Evolutionary conservation across 2,888 invertebrate species (phyloP), one percentile per base, ranked within the genome.

Genomic region (Cylloceria caligata): DNA sequence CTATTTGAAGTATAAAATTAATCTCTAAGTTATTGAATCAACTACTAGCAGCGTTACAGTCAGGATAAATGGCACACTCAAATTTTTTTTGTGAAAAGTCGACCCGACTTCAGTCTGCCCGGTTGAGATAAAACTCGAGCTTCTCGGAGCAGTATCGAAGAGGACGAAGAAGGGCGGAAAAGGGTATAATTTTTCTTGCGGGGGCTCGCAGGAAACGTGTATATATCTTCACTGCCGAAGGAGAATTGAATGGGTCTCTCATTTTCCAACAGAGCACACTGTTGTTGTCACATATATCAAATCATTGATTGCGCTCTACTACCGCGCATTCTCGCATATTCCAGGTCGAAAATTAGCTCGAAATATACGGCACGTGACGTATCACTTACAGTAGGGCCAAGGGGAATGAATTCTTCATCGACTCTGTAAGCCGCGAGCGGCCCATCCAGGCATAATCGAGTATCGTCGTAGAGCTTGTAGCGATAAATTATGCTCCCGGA

Each of bases 301-400:
- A 52, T 52, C 52, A 52, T 52, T 13, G 52, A 52, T 52, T 52
- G 52, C 52, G 52, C 52, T 45, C 45, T n/a, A 45, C 45, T n/a
- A 1, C 42, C 42, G 11, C 52, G 52, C 49, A 21, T 49, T 49
- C 49, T 49, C 52, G 52, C 21, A 21, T 21, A 21, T 52, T 24
- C 24, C 52, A 24, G 24, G 11, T 24, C 13, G 24, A 24, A 52
- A 52, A 52, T 52, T 52, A 11, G 9, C 52, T 24, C 24, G 21
- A 13, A 52, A 52, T 52, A 52, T 52, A 45, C 45, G n/a, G 16
- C 24, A 24, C 52, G 52, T 52, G 52, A 52, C 52, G 24, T 52
- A 52, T 52, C 52, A 24, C 11, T 52, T 52, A 52, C 21, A 52
- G 24, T 3, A 24, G 52, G 52, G n/a, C 11, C 13, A 5, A 4